Percentiles rank a stretch among this genome's conserved stretches.
phyloP scores from a whole-genome alignment of 53 echinoderm and acorn worm genomes.

The Crossaster papposus region DNA sequence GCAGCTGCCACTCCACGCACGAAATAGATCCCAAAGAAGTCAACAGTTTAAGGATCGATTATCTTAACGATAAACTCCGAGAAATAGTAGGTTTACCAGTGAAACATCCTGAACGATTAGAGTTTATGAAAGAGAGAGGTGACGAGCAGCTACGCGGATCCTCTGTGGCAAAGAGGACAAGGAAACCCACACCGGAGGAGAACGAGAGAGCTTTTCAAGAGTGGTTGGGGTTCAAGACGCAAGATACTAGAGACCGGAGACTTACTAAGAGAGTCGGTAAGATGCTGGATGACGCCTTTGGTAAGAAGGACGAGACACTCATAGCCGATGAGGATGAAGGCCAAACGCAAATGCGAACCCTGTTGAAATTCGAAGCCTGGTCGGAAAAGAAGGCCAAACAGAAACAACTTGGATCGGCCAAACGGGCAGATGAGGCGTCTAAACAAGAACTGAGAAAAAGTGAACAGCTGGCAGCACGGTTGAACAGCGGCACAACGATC shows the following conservation, averaged over 20 bases:
- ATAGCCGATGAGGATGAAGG: constrained; percentile 59
- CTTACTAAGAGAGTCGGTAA: constrained; percentile 67
- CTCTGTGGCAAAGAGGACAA: constrained; percentile 22
- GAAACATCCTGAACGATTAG: constrained; percentile 27
- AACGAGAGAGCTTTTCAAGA: constrained; percentile 75
- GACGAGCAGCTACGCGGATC: neutral
- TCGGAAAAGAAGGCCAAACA: constrained; percentile 39
- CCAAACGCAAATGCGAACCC: constrained; percentile 1
- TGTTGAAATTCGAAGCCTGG: constrained; percentile 52
- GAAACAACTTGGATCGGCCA: constrained; percentile 6
- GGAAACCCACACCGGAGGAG: constrained; percentile 77
- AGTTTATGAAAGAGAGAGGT: constrained; percentile 16
- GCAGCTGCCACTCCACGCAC: constrained; percentile 4
- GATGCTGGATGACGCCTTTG: constrained; percentile 84
- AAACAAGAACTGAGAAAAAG: constrained; percentile 44
- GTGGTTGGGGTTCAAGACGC: constrained; percentile 79
- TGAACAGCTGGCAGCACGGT: constrained; percentile 35
- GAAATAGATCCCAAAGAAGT: constrained; percentile 4
- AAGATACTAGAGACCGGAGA: constrained; percentile 76
- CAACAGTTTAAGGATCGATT: constrained; percentile 15
- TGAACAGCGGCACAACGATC: constrained; percentile 24
- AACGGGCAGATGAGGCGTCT: constrained; percentile 34
- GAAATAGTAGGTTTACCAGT: constrained; percentile 9
- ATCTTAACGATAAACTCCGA: constrained; percentile 46
- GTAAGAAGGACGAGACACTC: constrained; percentile 66